phyloP scores from a whole-genome alignment of 2,888 invertebrate species.

The Mimumesa dahlbomi region DNA sequence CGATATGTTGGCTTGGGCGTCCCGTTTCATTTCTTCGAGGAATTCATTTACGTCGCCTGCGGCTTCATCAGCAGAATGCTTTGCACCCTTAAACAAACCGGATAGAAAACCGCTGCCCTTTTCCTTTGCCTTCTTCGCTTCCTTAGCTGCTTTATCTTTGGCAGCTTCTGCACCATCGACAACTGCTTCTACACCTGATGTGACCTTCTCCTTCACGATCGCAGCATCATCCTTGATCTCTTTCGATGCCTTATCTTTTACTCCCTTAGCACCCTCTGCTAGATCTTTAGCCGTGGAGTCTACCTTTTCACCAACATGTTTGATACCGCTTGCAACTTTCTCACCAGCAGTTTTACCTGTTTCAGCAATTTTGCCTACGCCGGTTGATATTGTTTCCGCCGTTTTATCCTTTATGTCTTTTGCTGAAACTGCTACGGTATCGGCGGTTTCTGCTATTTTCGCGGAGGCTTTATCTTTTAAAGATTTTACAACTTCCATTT shows the following conservation, averaged over 20 bases:
- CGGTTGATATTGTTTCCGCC: slow-evolving; percentile 9
- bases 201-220: slow-evolving; percentile 44
- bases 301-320: slow-evolving; percentile 80
- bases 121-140: slow-evolving; percentile 64
- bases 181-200: slow-evolving; percentile 45
- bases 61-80: slow-evolving; percentile 61
- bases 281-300: slow-evolving; percentile 6
- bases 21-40: slow-evolving; percentile 60
- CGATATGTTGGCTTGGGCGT: slow-evolving; percentile 60
- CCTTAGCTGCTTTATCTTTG: slow-evolving; percentile 59
- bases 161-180: slow-evolving; percentile 80
- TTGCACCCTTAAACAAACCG: slow-evolving; percentile 66
- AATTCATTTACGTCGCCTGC: slow-evolving; percentile 60
- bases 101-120: slow-evolving; percentile 65
- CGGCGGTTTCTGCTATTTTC: slow-evolving; percentile 56
- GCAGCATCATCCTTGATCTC: slow-evolving; percentile 57
- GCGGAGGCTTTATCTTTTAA: slow-evolving; percentile 4
- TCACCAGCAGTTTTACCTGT: slow-evolving; percentile 38
- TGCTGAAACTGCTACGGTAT: slow-evolving; percentile 1
- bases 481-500: slow-evolving; percentile 21
- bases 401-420: slow-evolving; percentile 19
- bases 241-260: slow-evolving; percentile 42
- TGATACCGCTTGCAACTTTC: slow-evolving; percentile 74
- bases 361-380: slow-evolving; percentile 40
- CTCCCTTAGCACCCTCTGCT: slow-evolving; percentile 34